phyloP scores from a whole-genome alignment of 2,113 vertebrate genomes.

The Turnix velox region DNA sequence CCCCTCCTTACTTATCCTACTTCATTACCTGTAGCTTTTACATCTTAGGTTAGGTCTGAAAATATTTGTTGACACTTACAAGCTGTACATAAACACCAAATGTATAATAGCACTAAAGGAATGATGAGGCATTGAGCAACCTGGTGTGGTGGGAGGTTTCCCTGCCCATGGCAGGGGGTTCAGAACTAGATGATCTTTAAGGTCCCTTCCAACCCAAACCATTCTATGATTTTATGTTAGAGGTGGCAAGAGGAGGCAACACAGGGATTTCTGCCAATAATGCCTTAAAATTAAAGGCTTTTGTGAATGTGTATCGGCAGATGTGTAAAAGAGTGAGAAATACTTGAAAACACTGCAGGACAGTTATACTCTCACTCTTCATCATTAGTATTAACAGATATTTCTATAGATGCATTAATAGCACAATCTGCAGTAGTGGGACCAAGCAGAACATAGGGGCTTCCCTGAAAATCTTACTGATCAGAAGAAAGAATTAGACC shows the following conservation, averaged over 20 bases:
- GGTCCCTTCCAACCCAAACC: no score
- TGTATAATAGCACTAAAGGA: not conserved
- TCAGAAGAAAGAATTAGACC: not conserved
- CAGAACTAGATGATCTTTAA: no score
- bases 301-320: not conserved
- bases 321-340: not conserved
- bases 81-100: not conserved
- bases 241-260: not conserved
- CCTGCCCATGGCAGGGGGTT: no score
- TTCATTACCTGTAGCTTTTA: not conserved
- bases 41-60: not conserved
- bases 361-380: not conserved
- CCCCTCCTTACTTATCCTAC: not conserved
- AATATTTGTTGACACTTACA: not conserved
- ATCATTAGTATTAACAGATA: not conserved
- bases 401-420: not conserved
- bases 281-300: not conserved
- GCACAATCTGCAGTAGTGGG: not conserved
- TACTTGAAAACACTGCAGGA: not conserved
- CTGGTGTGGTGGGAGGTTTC: no score
- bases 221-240: no score
- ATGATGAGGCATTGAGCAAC: no score
- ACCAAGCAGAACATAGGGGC: not conserved
- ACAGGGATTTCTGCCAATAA: not conserved
- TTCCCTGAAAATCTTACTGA: not conserved